Evolutionary conservation across 2,113 vertebrate species (phyloP).

Genomic region (Pseudonaja textilis): DNA sequence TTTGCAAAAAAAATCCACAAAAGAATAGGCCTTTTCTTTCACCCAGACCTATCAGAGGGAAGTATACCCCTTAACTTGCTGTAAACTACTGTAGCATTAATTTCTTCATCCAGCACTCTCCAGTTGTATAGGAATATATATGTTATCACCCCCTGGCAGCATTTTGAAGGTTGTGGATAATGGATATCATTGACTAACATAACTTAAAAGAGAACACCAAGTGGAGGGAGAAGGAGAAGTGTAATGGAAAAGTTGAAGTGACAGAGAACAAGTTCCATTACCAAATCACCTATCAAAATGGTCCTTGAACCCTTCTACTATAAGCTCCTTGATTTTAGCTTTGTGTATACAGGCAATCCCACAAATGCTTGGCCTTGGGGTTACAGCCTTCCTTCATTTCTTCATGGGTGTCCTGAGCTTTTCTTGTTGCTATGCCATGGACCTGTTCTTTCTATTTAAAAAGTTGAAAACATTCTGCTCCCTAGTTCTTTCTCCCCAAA

Average conservation of each 20-base stretch:
- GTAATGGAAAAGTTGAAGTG: not conserved
- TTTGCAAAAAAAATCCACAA: not conserved
- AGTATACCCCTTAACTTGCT: not conserved
- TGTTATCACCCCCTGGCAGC: not conserved
- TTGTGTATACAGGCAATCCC: not conserved
- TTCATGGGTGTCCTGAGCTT: not conserved
- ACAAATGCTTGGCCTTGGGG: not conserved
- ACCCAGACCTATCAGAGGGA: not conserved
- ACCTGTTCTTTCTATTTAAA: not conserved
- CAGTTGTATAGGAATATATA: not conserved
- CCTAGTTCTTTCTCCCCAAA: not conserved
- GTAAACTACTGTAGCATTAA: not conserved
- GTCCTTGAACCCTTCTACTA: not conserved
- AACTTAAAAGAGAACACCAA: not conserved
- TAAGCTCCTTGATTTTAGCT: not conserved
- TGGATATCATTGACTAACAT: not conserved
- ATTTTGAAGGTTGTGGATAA: not conserved
- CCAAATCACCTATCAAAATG: not conserved
- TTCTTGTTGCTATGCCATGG: not conserved
- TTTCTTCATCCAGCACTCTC: not conserved
- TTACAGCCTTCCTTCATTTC: not conserved
- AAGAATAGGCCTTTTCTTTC: not conserved
- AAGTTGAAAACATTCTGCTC: not conserved
- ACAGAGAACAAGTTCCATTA: not conserved
- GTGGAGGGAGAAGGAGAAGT: not conserved